phyloP scores from a whole-genome alignment of 2,888 invertebrate genomes.

The Tetanocera ferruginea region DNA sequence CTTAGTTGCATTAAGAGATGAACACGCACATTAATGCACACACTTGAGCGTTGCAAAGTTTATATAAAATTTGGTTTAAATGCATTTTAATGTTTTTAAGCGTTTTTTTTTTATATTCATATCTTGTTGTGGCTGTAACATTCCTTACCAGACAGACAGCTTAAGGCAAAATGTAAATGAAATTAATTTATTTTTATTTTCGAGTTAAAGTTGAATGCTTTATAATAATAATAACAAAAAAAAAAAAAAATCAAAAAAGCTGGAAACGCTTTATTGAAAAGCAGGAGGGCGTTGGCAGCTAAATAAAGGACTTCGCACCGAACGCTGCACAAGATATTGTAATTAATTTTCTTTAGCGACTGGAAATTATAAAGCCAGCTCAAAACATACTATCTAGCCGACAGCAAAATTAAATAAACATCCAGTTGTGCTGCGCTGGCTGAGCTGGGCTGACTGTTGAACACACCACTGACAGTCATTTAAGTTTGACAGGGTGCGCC shows the following conservation, averaged over 20 bases:
- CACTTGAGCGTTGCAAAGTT: no score
- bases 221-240: not conserved
- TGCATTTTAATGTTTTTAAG: no score
- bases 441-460: not conserved
- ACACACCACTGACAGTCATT: not conserved
- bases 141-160: no score
- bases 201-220: not conserved
- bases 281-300: not conserved
- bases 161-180: not conserved
- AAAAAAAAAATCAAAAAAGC: not conserved
- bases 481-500: not conserved
- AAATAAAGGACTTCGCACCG: not conserved
- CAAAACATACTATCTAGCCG: constrained; percentile 22
- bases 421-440: not conserved
- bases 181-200: not conserved
- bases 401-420: constrained; percentile 3
- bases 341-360: constrained; percentile 27
- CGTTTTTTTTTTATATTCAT: no score
- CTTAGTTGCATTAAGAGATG: no score
- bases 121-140: no score
- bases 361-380: not conserved
- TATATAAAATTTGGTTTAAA: no score
- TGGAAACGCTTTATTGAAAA: not conserved
- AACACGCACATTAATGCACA: no score
- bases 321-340: not conserved